Conservation (phyloP, 1,140 invertebrate genomes). For the Conus betulinus region DNA sequence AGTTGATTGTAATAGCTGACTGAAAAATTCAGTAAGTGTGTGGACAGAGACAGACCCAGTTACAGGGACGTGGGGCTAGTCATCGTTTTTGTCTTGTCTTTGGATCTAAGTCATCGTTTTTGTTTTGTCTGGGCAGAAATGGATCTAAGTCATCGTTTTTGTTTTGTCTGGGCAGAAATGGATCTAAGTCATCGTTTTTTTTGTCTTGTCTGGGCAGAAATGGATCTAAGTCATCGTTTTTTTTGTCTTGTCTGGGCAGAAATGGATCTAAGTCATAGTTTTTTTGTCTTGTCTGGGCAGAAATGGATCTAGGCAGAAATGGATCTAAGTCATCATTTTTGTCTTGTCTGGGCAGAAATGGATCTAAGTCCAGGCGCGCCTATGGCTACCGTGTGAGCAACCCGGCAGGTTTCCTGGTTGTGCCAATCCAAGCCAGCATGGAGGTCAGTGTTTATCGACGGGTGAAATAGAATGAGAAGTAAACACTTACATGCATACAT, state of each 20-base stretch:
- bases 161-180: slow-evolving; percentile 76
- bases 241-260: slow-evolving; percentile 56
- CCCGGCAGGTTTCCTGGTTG: slow-evolving; percentile 78
- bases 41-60: no score
- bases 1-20: no score
- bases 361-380: slow-evolving; percentile 76
- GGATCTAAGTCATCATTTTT: slow-evolving; percentile 67
- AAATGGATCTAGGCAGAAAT: slow-evolving; percentile 77
- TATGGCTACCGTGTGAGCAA: slow-evolving; percentile 79
- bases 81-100: background rate
- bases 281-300: slow-evolving; percentile 50
- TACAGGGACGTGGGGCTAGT: no score
- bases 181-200: slow-evolving; percentile 68
- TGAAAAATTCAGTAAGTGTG: no score
- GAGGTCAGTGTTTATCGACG: slow-evolving; percentile 69
- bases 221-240: slow-evolving; percentile 69
- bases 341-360: slow-evolving; percentile 68
- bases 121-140: no score
- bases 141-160: no score
- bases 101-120: background rate
- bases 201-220: slow-evolving; percentile 61
- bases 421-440: slow-evolving; percentile 77
- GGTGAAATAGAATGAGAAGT: no score
- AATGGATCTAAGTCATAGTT: slow-evolving; percentile 71
- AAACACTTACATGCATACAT: no score